Base-by-base conservation (phyloP, 64 coral and sea anemone genomes). In the Astreopora myriophthalma region DNA sequence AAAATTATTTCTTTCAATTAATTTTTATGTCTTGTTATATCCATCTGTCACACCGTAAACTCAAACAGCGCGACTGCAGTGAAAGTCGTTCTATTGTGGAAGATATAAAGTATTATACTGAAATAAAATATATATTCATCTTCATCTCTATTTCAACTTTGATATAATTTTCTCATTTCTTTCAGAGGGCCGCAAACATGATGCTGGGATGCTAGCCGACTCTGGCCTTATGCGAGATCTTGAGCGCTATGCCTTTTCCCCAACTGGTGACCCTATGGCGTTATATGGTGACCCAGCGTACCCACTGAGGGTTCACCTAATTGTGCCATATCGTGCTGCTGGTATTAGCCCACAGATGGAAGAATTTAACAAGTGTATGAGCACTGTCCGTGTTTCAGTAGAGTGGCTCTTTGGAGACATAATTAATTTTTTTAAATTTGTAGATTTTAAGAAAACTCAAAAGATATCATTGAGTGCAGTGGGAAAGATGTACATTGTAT, bases 141-240 rank as follows among this genome's bases (percentile, higher is more conserved):
- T 46, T 46, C 42, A 46, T 46, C 4, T 46, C 4, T 6, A 46
- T 46, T 46, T 46, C 42, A 46, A 19, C 19, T 58, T 58, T 58
- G 5, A 58, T 12, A 16, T 16, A 58, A 58, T 16, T 2, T 58
- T 5, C 17, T 58, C 52, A 16, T 58, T 58, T 74, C 8, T 74
- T 74, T 74, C 38, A 74, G 71, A 74, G 71, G 71, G 71, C 71
- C 31, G 28, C 16, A 74, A 74, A 48, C 75, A 78, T 78, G 75
- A 78, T 42, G 38, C 75, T 16, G 75, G 75, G 1, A 80, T 80
- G 10, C 42, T 31, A 11, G 76, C 76, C 3, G 48, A 57, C 7
- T 80, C 76, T 80, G 76, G 76, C n/a, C 76, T 80, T 25, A 4
- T 80, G 25, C 19, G 46, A 9, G 76, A 80, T 1, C 46, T 80